A percentile compares a stretch with the other conserved stretches of the same genome.
phyloP scores from a whole-genome alignment of 2,113 vertebrate species.

The Agelaius tricolor region DNA sequence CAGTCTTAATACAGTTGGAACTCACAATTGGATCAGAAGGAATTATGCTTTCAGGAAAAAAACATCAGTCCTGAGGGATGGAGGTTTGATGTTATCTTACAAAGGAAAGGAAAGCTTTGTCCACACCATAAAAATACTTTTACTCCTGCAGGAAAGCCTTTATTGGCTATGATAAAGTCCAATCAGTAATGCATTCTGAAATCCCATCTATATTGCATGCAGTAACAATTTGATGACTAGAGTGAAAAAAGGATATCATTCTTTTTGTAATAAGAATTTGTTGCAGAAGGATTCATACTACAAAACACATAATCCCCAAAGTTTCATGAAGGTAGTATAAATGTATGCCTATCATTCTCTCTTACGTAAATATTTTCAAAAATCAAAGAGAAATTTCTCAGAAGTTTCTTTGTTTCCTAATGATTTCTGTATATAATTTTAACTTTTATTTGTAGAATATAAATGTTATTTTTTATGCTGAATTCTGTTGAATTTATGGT shows the following conservation, averaged over 20 bases:
- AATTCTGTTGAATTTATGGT: background rate
- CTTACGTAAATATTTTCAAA: background rate
- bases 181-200: background rate
- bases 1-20: background rate
- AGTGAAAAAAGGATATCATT: background rate
- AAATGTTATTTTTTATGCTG: background rate
- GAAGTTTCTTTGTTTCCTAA: background rate
- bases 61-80: background rate
- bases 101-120: background rate
- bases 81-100: background rate
- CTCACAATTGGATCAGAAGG: background rate
- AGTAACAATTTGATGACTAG: background rate
- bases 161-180: background rate
- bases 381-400: background rate
- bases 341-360: background rate
- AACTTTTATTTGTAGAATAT: background rate
- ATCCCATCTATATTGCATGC: background rate
- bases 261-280: background rate
- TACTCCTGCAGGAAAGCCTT: background rate
- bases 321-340: background rate
- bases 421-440: background rate
- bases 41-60: background rate
- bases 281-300: background rate
- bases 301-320: background rate
- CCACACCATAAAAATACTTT: background rate